phyloP scores from a whole-genome alignment of 1,140 invertebrate species.

The Drosophila leontia region DNA sequence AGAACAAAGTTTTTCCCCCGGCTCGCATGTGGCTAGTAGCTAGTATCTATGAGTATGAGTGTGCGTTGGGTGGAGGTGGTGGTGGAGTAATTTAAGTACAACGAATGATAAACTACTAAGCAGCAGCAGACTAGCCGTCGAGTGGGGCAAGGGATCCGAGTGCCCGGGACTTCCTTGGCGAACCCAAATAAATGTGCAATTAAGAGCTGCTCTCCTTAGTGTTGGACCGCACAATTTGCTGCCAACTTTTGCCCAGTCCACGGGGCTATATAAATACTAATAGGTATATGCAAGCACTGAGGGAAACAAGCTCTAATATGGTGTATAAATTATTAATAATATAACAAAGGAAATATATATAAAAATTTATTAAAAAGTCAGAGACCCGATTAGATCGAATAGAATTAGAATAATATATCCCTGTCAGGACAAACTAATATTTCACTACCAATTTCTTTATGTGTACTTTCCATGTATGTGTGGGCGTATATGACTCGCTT shows the following conservation, averaged over 20 bases:
- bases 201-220: conserved; percentile 81
- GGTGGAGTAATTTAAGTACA: conserved; percentile 74
- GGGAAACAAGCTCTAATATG: not conserved
- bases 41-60: conserved; percentile 9
- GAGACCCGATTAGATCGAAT: not conserved
- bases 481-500: conserved; percentile 17
- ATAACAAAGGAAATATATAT: not conserved
- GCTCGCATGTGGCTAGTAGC: conserved; percentile 15
- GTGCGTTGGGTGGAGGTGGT: conserved; percentile 36
- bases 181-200: conserved; percentile 84
- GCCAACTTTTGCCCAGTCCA: conserved; percentile 66
- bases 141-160: conserved; percentile 1
- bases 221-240: conserved; percentile 79
- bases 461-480: conserved; percentile 8
- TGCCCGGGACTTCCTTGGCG: conserved; percentile 48
- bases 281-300: conserved; percentile 31
- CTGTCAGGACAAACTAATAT: not conserved
- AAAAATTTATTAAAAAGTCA: too few relatives aligned
- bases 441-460: not conserved
- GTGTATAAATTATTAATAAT: not conserved
- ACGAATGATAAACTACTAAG: conserved; percentile 83
- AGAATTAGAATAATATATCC: not conserved
- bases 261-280: conserved; percentile 46
- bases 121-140: conserved; percentile 42
- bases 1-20: conserved; percentile 63